These are phyloP conservation scores for Hemicentrotus pulcherrimus DNA, from an alignment of 35 echinoderm and acorn worm genomes.

Conservation along the genomic window DNA sequence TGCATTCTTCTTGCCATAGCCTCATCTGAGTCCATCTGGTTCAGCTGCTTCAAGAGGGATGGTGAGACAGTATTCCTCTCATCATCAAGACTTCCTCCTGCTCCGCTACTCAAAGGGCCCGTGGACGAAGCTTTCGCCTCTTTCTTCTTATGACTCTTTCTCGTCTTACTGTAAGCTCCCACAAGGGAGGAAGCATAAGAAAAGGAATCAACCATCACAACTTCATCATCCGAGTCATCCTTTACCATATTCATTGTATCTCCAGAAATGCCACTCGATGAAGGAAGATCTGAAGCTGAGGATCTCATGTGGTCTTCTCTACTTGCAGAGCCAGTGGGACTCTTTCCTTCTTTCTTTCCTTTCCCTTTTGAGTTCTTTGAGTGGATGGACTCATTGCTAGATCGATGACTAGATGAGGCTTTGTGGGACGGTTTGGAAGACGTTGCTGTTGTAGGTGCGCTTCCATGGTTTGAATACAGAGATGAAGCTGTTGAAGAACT, in stretches of 20 bases:
- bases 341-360: not conserved
- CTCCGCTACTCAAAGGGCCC: not conserved
- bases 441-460: not conserved
- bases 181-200: slow-evolving; percentile 11
- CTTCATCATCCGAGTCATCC: slow-evolving; percentile 10
- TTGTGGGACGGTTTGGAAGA: not conserved
- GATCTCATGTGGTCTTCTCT: not conserved
- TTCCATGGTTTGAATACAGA: not conserved
- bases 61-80: slow-evolving; percentile 28
- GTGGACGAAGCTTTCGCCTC: not conserved
- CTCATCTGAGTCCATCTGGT: slow-evolving; percentile 66
- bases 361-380: not conserved
- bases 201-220: not conserved
- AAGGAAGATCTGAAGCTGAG: not conserved
- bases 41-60: slow-evolving; percentile 8
- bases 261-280: not conserved
- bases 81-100: not conserved
- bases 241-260: not conserved
- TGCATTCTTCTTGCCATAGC: slow-evolving; percentile 57
- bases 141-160: not conserved
- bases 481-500: not conserved
- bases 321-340: not conserved
- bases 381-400: not conserved
- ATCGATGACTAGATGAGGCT: not conserved
- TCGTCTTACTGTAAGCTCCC: not conserved